Base-by-base conservation (phyloP, 2,113 vertebrate genomes). In the Cacatua alba region DNA sequence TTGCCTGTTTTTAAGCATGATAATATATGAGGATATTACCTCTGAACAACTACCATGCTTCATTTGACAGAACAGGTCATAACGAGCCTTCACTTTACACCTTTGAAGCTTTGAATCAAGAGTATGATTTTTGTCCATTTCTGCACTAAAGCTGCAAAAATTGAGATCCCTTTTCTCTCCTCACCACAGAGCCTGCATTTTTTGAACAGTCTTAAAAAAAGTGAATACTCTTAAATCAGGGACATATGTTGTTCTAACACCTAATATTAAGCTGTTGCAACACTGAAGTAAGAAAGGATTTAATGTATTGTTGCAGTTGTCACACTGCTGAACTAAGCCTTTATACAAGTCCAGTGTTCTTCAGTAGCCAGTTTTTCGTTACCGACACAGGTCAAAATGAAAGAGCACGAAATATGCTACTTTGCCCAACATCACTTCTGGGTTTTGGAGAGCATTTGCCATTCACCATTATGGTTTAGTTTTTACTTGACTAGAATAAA, bases 41-140 rank as follows among this genome's bases (percentile, higher is more conserved):
- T 90, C 63, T 87, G 79, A 95, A 87, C 53, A 95, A 91, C 93
- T 62, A 76, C 55, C 2, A 53, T 86, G 53, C 82, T 91, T 94
- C 60, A 88, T 96, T 92, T 96, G 93, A 95, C 52, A 89, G 94
- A 95, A 87, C 48, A 80, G 82, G 67, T 90, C 82, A 95, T 91
- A 95, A 93, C 0, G 7, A 96, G 68, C 53, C 63, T 96, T 95
- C 93, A 82, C 41, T 83, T 93, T 74, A 53, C 25, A 69, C 28
- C 18, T 94, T 49, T 85, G 84, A 94, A 90, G 78, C 67, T 94
- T 70, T 95, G 81, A 94, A 94, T 95, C 84, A 91, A 94, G 37
- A n/a, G 19, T 49, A 90, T n/a, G 25, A 67, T 69, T 91, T 89
- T 76, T 76, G 74, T 85, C 90, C 68, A 57, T 85, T 94, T 95